These are phyloP conservation scores for Kuschelorhynchus macadamiae DNA, from an alignment of 2,888 invertebrate genomes.

Conservation along the genomic window DNA sequence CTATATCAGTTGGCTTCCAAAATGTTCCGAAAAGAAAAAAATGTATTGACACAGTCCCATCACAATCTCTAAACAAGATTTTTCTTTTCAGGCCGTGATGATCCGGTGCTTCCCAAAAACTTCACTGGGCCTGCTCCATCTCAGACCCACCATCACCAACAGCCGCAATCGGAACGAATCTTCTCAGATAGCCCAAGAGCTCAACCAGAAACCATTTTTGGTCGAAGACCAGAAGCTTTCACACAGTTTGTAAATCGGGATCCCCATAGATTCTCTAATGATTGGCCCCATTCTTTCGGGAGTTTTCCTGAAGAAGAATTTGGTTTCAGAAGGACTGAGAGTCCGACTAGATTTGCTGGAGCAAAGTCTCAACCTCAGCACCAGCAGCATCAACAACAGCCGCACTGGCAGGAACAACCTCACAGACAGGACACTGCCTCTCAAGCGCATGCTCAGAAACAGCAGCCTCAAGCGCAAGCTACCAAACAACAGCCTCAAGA, in stretches of 20 bases:
- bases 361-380: neutral
- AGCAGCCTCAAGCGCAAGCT: conserved; percentile 40
- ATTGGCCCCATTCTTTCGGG: conserved; percentile 52
- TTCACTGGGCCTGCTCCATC: conserved; percentile 55
- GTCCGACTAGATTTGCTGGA: conserved; percentile 30
- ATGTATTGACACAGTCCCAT: too few species aligned
- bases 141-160: conserved; percentile 20
- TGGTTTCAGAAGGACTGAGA: conserved; percentile 54
- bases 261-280: conserved; percentile 46
- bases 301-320: conserved; percentile 53
- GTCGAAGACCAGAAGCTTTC: conserved; percentile 69
- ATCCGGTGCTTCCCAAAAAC: conserved; percentile 80
- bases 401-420: conserved; percentile 20
- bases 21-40: too few species aligned
- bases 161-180: conserved; percentile 50
- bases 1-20: too few species aligned
- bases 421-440: too few species aligned
- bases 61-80: neutral
- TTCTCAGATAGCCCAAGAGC: conserved; percentile 48
- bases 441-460: conserved; percentile 21
- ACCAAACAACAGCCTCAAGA: conserved; percentile 55
- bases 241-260: conserved; percentile 66
- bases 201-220: conserved; percentile 61
- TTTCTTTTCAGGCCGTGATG: conserved; percentile 75
- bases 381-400: conserved; percentile 34